Evolutionary conservation across 2,888 invertebrate genomes (phyloP).

Genomic region (Apodemia hepburni): DNA sequence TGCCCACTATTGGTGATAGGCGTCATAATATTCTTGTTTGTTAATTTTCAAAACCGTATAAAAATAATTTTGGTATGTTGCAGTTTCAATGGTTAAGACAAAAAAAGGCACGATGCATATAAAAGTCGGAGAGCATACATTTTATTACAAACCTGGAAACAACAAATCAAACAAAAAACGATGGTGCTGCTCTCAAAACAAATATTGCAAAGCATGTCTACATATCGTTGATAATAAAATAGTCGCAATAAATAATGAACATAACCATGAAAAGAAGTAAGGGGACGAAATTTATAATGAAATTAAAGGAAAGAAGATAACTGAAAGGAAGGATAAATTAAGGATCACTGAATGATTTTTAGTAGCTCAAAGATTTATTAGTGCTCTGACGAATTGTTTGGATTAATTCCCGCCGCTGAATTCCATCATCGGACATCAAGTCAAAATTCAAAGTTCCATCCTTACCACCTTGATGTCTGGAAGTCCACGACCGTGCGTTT

Average conservation of each 20-base stretch:
- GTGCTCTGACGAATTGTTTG: too few species aligned
- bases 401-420: too few species aligned
- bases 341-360: too few species aligned
- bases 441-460: too few species aligned
- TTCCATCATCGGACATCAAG: too few species aligned
- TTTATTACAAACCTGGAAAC: conserved; percentile 53
- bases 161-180: conserved; percentile 41
- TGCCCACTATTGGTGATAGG: not conserved
- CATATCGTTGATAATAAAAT: conserved; percentile 54
- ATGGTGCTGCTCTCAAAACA: conserved; percentile 58
- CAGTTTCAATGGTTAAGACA: conserved; percentile 20
- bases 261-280: conserved; percentile 59
- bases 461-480: too few species aligned
- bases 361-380: too few species aligned
- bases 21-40: not conserved
- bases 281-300: too few species aligned
- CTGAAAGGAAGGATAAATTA: too few species aligned
- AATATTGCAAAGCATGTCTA: conserved; percentile 54
- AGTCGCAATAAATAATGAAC: conserved; percentile 53
- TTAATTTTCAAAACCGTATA: not conserved
- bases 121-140: conserved; percentile 52
- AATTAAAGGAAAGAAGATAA: too few species aligned
- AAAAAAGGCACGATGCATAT: conserved; percentile 54
- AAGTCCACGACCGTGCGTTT: too few species aligned
- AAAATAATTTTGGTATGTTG: conserved; percentile 2